Base-by-base conservation (phyloP, 2,113 vertebrate genomes). In the Scalopus aquaticus region DNA sequence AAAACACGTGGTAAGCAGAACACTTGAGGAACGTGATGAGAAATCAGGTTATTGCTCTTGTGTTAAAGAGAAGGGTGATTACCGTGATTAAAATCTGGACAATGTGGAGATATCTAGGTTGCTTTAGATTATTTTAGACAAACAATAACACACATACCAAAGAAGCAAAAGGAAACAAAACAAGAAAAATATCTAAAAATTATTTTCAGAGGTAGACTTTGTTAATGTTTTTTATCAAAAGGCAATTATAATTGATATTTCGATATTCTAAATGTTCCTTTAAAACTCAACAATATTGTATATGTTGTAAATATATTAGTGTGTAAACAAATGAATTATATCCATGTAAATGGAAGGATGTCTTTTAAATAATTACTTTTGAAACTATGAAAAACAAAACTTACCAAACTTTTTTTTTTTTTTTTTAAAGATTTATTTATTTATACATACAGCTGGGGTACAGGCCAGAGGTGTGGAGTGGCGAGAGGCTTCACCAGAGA, bases 291-390 rank as follows among this genome's bases (percentile, higher is more conserved):
- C 16, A 51, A 49, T 30, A 70, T 6, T 60, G 12, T 42, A 54
- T 32, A 56, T 82, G 1, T 67, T 84, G 4, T 46, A 51, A 88
- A 72, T 7, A 91, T 2, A 9, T 51, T 42, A 86, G 35, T 78
- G 9, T 79, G 20, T 44, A 78, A 76, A 93, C 54, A 93, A 77
- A 58, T 76, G 51, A 37, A 67, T 26, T 42, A 10, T 9, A 83
- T 42, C 16, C 28, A 87, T 42, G 78, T 54, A 35, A 62, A 26
- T n/a, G 37, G n/a, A 88, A 84, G 54, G 8, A 26, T 39, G 30
- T 2, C 15, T 85, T 94, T 91, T 74, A 88, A 69, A 72, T 77
- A 83, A 92, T n/a, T 87, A 84, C 56, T 96, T 91, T 88, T 35
- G 42, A 92, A 91, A 69, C 46, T 78, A 42, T 10, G 35, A 16